phyloP scores from a whole-genome alignment of 2,113 vertebrate genomes.

The Chrysemys picta region DNA sequence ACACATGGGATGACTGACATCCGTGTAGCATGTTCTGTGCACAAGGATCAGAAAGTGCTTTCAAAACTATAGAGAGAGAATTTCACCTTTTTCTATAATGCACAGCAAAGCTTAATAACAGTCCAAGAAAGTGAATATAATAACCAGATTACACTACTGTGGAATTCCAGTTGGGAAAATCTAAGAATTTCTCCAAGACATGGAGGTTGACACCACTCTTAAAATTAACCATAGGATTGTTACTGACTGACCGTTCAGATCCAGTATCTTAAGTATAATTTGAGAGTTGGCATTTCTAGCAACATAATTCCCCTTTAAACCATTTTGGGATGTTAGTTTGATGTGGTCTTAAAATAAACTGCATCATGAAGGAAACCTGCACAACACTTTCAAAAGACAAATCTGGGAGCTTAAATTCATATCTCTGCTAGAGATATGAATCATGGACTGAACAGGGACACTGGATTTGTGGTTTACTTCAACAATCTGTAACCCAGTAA shows the following conservation, averaged over 20 bases:
- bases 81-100: background rate
- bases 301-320: conserved; percentile 46
- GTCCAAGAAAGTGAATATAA: conserved; percentile 39
- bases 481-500: background rate
- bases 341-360: background rate
- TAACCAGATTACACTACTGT: background rate
- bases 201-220: conserved; percentile 11
- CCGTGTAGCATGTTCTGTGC: background rate
- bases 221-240: background rate
- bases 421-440: background rate
- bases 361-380: background rate
- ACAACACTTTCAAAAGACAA: background rate
- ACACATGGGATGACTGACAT: background rate
- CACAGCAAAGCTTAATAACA: background rate
- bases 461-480: background rate
- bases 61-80: background rate
- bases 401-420: background rate
- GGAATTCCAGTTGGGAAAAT: background rate
- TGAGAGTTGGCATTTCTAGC: background rate
- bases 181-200: background rate
- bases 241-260: conserved; percentile 9
- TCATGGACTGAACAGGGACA: background rate
- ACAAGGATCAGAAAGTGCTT: conserved; percentile 18
- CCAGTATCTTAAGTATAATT: conserved; percentile 17
- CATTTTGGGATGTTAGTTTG: background rate